Evolutionary conservation across 2,888 invertebrate genomes (phyloP).

Genomic region (Dasysyrphus tricinctus): DNA sequence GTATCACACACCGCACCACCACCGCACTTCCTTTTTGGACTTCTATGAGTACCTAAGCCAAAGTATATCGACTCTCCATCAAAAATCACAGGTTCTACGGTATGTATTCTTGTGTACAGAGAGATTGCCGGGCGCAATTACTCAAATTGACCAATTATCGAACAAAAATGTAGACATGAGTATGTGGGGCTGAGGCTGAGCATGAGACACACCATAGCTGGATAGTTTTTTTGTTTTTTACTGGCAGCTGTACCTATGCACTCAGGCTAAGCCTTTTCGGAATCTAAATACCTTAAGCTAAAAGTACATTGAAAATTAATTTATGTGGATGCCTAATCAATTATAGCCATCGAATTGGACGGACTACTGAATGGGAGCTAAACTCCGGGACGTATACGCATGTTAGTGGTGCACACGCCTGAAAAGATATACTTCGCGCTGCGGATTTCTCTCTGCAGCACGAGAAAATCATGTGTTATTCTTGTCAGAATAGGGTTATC

Average conservation of each 20-base stretch:
- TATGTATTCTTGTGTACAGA: background rate
- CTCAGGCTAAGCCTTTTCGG: slow-evolving; percentile 22
- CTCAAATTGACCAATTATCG: slow-evolving; percentile 74
- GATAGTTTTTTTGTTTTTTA: background rate
- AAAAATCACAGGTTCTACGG: slow-evolving; percentile 19
- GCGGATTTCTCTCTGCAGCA: background rate
- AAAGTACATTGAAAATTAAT: slow-evolving; percentile 66
- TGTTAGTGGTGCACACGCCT: slow-evolving; percentile 47
- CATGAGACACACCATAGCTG: slow-evolving; percentile 31
- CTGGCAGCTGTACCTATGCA: background rate
- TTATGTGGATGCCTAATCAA: slow-evolving; percentile 67
- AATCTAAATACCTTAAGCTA: slow-evolving; percentile 40
- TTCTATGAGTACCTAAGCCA: slow-evolving; percentile 7
- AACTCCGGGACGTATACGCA: slow-evolving; percentile 31
- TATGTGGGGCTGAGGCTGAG: slow-evolving; percentile 2
- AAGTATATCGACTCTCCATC: slow-evolving; percentile 20
- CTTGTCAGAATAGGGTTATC: slow-evolving; percentile 14
- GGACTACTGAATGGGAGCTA: slow-evolving; percentile 54
- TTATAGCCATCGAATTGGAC: slow-evolving; percentile 54
- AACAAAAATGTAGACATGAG: slow-evolving; percentile 57
- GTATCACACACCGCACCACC: slow-evolving; percentile 4
- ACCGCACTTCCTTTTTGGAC: slow-evolving; percentile 4
- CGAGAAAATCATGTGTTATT: background rate
- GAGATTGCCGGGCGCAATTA: slow-evolving; percentile 64
- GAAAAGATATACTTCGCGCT: slow-evolving; percentile 26